A percentile compares a stretch with the other conserved stretches of the same genome.
phyloP scores from a whole-genome alignment of 2,888 invertebrate genomes.

The Portevinia maculata region DNA sequence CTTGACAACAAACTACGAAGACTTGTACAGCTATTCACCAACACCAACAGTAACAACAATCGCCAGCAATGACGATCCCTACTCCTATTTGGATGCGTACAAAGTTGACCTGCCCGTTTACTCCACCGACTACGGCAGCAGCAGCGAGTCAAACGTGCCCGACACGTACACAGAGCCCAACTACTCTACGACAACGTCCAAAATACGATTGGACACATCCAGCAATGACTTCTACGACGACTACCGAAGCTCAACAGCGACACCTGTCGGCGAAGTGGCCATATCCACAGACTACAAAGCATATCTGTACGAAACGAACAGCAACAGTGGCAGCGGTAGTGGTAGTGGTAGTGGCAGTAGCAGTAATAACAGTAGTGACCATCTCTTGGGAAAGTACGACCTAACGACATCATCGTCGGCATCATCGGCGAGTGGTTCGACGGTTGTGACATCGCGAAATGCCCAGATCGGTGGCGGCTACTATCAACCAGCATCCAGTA shows the following conservation, averaged over 20 bases:
- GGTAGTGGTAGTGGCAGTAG: conserved; percentile 66
- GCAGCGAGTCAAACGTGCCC: conserved; percentile 34
- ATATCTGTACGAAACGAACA: conserved; percentile 64
- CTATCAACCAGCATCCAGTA: conserved; percentile 75
- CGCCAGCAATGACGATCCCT: conserved; percentile 64
- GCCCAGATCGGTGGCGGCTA: conserved; percentile 67
- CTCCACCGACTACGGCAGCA: conserved; percentile 47
- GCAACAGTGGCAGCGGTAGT: conserved; percentile 64
- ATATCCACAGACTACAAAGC: conserved; percentile 62
- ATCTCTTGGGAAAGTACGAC: conserved; percentile 53
- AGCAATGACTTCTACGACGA: conserved; percentile 59
- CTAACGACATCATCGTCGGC: conserved; percentile 72
- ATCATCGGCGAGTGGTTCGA: conserved; percentile 55
- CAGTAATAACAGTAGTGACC: conserved; percentile 38
- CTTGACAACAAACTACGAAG: conserved; percentile 27
- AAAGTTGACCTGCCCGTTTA: conserved; percentile 62
- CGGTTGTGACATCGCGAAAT: conserved; percentile 49
- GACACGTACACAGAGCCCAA: conserved; percentile 63
- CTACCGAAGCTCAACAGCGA: conserved; percentile 58
- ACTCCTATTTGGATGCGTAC: conserved; percentile 61
- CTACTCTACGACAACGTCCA: conserved; percentile 49
- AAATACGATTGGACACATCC: conserved; percentile 41
- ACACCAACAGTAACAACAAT: conserved; percentile 61
- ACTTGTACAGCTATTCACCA: conserved; percentile 58
- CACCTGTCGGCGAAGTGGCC: conserved; percentile 25